These are phyloP conservation scores for Rotaria macrura DNA, from an alignment of 2,888 invertebrate genomes.

Conservation along the genomic window DNA sequence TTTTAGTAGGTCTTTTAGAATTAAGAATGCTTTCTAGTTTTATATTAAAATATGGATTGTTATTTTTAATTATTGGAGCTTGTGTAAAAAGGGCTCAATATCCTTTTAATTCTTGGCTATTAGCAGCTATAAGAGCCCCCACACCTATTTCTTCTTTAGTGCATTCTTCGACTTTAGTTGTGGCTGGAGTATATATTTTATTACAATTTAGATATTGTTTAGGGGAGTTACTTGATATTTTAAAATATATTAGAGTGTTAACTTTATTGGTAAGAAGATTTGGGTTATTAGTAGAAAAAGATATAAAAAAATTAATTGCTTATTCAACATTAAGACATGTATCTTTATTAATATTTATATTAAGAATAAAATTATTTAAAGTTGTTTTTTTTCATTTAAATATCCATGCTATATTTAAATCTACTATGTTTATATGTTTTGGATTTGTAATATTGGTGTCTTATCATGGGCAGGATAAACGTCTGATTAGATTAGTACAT, in stretches of 20 bases:
- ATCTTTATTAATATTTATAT: not conserved
- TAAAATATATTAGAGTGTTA: not conserved
- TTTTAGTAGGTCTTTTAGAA: not conserved
- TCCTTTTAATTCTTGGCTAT: not conserved
- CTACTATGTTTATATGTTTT: not conserved
- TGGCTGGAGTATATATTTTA: not conserved
- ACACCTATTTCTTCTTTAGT: slow-evolving; percentile 1
- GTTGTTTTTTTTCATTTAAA: slow-evolving; percentile 1
- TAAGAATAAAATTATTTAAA: not conserved
- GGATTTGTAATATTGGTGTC: not conserved
- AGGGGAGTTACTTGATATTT: not conserved
- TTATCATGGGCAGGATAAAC: not conserved
- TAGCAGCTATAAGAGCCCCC: not conserved
- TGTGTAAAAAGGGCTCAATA: not conserved
- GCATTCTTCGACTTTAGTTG: slow-evolving; percentile 1
- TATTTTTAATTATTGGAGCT: not conserved
- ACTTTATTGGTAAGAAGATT: not conserved
- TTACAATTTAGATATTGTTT: not conserved
- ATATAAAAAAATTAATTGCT: slow-evolving; percentile 4
- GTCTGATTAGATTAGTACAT: not conserved
- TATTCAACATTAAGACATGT: not conserved
- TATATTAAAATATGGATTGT: not conserved
- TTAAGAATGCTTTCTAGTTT: not conserved
- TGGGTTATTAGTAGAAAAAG: not conserved
- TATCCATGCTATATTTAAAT: not conserved